Evolutionary conservation across 2,797 vertebrate species (phyloP).

Genomic region (Mastacembelus armatus): DNA sequence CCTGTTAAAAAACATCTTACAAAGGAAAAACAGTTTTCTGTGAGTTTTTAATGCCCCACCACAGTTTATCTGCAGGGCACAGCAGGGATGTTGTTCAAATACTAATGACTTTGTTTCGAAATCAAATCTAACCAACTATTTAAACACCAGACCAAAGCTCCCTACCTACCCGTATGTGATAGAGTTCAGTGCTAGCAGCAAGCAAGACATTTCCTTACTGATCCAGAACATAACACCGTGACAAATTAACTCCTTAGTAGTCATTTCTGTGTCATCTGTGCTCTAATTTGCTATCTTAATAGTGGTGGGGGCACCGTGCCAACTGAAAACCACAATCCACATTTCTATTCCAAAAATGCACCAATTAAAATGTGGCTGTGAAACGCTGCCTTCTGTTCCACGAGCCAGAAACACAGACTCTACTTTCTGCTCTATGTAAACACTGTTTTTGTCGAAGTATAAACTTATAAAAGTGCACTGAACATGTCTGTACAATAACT

Average conservation of each 20-base stretch:
- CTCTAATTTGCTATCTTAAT: neutral
- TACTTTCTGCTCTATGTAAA: too few relatives aligned
- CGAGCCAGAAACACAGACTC: too few relatives aligned
- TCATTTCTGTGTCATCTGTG: neutral
- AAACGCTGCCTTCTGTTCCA: too few relatives aligned
- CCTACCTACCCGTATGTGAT: neutral
- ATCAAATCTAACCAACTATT: constrained; percentile 4
- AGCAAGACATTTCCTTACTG: neutral
- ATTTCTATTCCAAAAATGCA: neutral
- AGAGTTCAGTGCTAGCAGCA: neutral
- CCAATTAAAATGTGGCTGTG: too few relatives aligned
- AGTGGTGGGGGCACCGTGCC: neutral
- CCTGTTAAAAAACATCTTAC: neutral
- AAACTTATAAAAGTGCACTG: too few relatives aligned
- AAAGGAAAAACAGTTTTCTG: neutral
- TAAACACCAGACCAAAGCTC: neutral
- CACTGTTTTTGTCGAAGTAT: too few relatives aligned
- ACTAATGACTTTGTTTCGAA: constrained; percentile 17
- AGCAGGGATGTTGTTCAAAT: neutral
- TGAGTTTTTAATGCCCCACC: neutral
- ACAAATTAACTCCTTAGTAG: neutral
- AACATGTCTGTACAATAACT: too few relatives aligned
- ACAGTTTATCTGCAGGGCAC: constrained; percentile 16
- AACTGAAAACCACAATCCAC: neutral
- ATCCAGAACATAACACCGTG: neutral